Percentiles rank a stretch among this genome's conserved stretches.
These are phyloP conservation scores for Drosophila kokeensis DNA, from an alignment of 2,888 invertebrate genomes.

Conservation along the genomic window DNA sequence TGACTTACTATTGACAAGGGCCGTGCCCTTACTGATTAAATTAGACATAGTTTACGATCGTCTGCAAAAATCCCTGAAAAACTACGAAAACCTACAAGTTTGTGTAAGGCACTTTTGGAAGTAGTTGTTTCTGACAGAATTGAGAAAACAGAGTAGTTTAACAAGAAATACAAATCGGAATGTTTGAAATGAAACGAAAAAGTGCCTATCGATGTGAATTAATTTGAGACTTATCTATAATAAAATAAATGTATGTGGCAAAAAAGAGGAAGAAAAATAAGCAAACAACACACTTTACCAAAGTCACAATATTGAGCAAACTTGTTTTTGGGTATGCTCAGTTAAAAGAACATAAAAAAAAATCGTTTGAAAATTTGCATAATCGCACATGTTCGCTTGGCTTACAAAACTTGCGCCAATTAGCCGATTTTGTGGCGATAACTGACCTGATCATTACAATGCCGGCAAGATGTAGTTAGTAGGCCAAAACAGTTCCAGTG, in stretches of 20 bases:
- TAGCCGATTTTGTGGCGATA: conserved; percentile 73
- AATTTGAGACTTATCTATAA: neutral
- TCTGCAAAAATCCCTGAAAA: neutral
- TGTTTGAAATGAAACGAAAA: conserved; percentile 30
- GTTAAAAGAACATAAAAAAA: conserved; percentile 33
- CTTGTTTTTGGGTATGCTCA: conserved; percentile 23
- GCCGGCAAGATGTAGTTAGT: conserved; percentile 65
- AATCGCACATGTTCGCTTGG: conserved; percentile 44
- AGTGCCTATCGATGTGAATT: neutral
- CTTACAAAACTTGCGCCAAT: conserved; percentile 53
- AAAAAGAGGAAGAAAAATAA: neutral
- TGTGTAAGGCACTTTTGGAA: conserved; percentile 15
- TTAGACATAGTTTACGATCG: conserved; percentile 42
- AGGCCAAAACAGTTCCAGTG: conserved; percentile 38
- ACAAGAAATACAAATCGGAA: neutral
- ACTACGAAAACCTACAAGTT: conserved; percentile 2
- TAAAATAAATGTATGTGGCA: neutral
- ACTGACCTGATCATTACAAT: conserved; percentile 74
- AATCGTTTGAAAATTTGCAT: conserved; percentile 66
- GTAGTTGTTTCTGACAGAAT: conserved; percentile 13
- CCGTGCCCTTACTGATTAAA: conserved; percentile 34
- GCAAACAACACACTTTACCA: neutral
- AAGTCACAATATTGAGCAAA: conserved; percentile 1
- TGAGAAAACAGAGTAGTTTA: conserved; percentile 16
- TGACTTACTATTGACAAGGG: conserved; percentile 54